Conservation (phyloP, 53 echinoderm and acorn worm species). For the Hippasteria phrygiana region DNA sequence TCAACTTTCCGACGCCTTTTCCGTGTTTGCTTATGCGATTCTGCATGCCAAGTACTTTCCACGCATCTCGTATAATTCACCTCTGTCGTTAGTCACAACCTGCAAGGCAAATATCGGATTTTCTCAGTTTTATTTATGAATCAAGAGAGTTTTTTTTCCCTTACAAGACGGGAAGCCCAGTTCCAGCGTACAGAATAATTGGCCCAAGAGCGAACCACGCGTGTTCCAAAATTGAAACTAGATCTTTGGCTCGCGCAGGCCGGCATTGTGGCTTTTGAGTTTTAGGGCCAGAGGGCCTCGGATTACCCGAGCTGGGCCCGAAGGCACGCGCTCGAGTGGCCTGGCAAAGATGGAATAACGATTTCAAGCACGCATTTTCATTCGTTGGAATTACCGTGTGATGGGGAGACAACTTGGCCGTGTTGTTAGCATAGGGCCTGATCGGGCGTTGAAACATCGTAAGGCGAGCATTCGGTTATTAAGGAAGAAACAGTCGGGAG, state of each 20-base stretch:
- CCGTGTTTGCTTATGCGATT: not conserved
- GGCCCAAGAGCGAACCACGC: constrained; percentile 1
- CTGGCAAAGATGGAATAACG: constrained; percentile 51
- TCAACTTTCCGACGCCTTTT: not conserved
- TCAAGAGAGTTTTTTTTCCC: constrained; percentile 12
- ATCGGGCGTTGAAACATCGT: not conserved
- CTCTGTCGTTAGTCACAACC: not conserved
- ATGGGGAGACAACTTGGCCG: not conserved
- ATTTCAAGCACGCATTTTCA: constrained; percentile 44
- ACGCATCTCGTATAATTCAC: not conserved
- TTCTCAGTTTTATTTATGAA: constrained; percentile 1
- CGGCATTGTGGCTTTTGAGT: constrained; percentile 33
- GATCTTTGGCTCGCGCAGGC: constrained; percentile 2
- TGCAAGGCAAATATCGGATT: constrained; percentile 16
- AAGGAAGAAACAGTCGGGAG: not conserved
- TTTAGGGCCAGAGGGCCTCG: not conserved
- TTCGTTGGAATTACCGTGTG: constrained; percentile 14
- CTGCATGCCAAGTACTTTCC: not conserved
- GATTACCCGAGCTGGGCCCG: constrained; percentile 22
- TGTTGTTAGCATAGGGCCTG: not conserved
- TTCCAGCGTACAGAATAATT: not conserved
- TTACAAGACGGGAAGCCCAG: not conserved
- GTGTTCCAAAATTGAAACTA: constrained; percentile 29
- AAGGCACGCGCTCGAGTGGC: constrained; percentile 31
- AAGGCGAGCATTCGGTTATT: not conserved